Evolutionary conservation across 2,797 vertebrate genomes (phyloP), one percentile per base, ranked within the genome.

Genomic region (Halcyon smyrnensis): DNA sequence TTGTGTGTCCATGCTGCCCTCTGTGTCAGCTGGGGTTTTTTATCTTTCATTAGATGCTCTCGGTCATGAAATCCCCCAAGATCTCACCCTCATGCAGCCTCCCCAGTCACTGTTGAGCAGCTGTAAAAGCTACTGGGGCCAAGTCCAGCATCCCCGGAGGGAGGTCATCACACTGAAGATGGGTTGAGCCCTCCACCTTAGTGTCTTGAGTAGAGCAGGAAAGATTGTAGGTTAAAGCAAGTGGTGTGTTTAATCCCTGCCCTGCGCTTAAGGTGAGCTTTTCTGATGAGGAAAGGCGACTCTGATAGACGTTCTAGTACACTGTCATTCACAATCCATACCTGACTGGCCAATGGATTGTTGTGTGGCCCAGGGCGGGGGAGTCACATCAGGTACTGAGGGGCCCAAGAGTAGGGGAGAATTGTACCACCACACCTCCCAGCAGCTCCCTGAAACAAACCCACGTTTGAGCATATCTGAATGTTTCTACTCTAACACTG

Each of bases 71-170:
- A 57, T 67, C 4, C 21, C 15, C 41, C 28, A 21, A 60, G 18
- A 4, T 60, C 27, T 62, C 2, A 0, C 7, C 6, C 32, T 37
- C 6, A 39, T 67, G 23, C 48, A 90, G 48, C 53, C 41, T 76
- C n/a, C 51, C 16, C 0, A 0, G 2, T 30, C 27, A 8, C 62
- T 75, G 43, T 68, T 85, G 75, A 15, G 13, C 67, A 48, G 30
- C n/a, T 1, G 1, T 63, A 63, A 76, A 53, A 0, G 0, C 34
- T 69, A 75, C 15, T 8, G 79, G 50, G 25, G 41, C 41, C 51
- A 48, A 82, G 51, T 8, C 15, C 3, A 8, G 27, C 6, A 15
- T 15, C 25, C 20, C 27, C 73, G 53, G 15, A 53, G 15, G 45
- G 51, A 56, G 6, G 1, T 19, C 4, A 50, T 80, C 53, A 34